Base-by-base conservation (phyloP, 1,140 invertebrate species). In the Procambarus virginalis region DNA sequence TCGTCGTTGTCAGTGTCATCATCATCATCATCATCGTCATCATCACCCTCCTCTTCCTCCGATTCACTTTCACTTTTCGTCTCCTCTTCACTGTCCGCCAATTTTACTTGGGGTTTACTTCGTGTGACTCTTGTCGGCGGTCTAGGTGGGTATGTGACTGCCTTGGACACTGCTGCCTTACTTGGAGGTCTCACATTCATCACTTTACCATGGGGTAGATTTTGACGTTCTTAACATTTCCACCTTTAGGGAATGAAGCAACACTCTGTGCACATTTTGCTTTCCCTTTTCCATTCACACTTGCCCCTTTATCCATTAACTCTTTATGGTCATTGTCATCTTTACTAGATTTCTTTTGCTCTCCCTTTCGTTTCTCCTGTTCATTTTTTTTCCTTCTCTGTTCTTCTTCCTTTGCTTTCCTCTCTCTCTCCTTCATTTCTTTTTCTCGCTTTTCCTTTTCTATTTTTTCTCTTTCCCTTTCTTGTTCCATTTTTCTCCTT, bases 161-260 rank as follows among this genome's bases (percentile, higher is more conserved):
- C 22, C 48, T 68, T 73, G 22, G 86, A 9, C 45, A 58, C 17
- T 58, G 75, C 17, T 80, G 45, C 48, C 48, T 82, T 88, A 14
- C n/a, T 20, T n/a, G 88, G 88, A 2, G 88, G 88, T 68, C 60
- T 77, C 9, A 89, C 88, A 55, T 89, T 89, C 88, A 89, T 89
- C 45, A 89, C 76, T 55, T 89, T 89, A 17, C 88, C 88, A 9
- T 81, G 81, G 3, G 81, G 84, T 2, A 84, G 75, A 77, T 49
- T 60, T 78, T 84, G 1, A 46, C 51, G 22, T 46, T 82, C n/a
- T 68, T 89, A 64, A 49, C 73, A 51, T 22, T 10, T 2, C 60
- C 78, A 45, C 48, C 60, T 20, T 75, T 81, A 58, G n/a, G 81
- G 2, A 51, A 20, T 49, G 68, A 14, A 10, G 34, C 60, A 58